Evolutionary conservation across 2,888 invertebrate species (phyloP).

Genomic region (Drosophila prolongata): DNA sequence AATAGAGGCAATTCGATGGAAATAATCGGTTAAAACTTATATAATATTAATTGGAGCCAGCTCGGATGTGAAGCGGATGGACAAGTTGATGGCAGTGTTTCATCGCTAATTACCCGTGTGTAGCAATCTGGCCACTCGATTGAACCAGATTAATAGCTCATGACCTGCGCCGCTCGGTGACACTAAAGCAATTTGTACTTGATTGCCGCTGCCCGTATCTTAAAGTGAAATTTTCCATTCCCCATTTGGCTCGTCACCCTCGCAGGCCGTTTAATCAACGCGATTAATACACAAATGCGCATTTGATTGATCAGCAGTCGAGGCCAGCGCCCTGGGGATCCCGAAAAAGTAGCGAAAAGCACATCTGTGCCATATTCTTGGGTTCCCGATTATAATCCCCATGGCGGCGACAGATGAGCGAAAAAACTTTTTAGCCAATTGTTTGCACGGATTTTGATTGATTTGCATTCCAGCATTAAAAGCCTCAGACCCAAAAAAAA

Average conservation of each 20-base stretch:
- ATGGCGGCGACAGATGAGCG: constrained; percentile 17
- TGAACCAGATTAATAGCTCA: constrained; percentile 31
- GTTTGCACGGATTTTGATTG: constrained; percentile 48
- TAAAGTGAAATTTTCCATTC: constrained; percentile 15
- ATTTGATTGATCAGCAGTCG: constrained; percentile 63
- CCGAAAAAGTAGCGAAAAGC: constrained; percentile 14
- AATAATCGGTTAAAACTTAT: constrained; percentile 9
- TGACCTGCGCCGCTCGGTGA: constrained; percentile 28
- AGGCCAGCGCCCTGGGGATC: constrained; percentile 13
- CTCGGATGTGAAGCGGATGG: background rate
- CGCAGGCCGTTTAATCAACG: constrained; percentile 51
- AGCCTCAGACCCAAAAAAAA: background rate
- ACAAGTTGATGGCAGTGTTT: background rate
- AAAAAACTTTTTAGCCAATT: constrained; percentile 23
- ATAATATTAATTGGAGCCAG: constrained; percentile 9
- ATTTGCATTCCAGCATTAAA: constrained; percentile 55
- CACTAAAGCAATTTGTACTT: constrained; percentile 36
- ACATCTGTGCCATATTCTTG: constrained; percentile 30
- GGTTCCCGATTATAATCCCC: constrained; percentile 10
- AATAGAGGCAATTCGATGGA: constrained; percentile 27
- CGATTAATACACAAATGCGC: constrained; percentile 64
- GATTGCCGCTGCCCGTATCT: constrained; percentile 24
- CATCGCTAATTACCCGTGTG: constrained; percentile 22
- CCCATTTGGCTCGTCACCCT: constrained; percentile 6
- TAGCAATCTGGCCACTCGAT: constrained; percentile 11